Percentiles rank a stretch among this genome's conserved stretches.
These are phyloP conservation scores for Eristalinus aeneus DNA, from an alignment of 2,888 invertebrate genomes.

Conservation along the genomic window DNA sequence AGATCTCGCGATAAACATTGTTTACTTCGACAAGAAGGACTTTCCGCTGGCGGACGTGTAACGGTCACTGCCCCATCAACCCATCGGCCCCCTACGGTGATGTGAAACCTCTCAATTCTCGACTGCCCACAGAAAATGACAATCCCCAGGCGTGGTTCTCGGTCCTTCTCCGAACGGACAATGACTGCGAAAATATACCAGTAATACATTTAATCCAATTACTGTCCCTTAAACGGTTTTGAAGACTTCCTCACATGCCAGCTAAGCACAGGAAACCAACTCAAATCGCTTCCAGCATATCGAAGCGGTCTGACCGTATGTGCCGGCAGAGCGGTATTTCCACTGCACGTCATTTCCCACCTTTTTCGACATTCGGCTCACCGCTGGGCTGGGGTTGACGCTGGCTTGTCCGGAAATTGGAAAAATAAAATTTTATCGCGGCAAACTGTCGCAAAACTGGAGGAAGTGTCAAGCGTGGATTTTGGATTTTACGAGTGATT, in stretches of 20 bases:
- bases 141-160: not conserved
- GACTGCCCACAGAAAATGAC: not conserved
- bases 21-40: constrained; percentile 51
- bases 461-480: constrained; percentile 36
- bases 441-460: not conserved
- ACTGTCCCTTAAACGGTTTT: not conserved
- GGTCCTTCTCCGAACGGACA: not conserved
- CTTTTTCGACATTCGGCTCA: not conserved
- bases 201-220: constrained; percentile 50
- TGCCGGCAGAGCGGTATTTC: constrained; percentile 25
- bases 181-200: constrained; percentile 36
- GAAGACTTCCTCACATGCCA: not conserved
- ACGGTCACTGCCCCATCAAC: constrained; percentile 19
- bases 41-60: constrained; percentile 31
- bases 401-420: constrained; percentile 54
- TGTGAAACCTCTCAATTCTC: constrained; percentile 39
- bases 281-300: constrained; percentile 26
- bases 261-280: constrained; percentile 13
- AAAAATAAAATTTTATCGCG: constrained; percentile 64
- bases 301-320: not conserved
- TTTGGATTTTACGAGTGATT: constrained; percentile 31
- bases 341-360: constrained; percentile 28
- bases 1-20: constrained; percentile 65
- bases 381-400: constrained; percentile 4
- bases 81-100: not conserved